These are phyloP conservation scores for Crax fasciolata DNA, from an alignment of 2,797 vertebrate species.

Conservation along the genomic window DNA sequence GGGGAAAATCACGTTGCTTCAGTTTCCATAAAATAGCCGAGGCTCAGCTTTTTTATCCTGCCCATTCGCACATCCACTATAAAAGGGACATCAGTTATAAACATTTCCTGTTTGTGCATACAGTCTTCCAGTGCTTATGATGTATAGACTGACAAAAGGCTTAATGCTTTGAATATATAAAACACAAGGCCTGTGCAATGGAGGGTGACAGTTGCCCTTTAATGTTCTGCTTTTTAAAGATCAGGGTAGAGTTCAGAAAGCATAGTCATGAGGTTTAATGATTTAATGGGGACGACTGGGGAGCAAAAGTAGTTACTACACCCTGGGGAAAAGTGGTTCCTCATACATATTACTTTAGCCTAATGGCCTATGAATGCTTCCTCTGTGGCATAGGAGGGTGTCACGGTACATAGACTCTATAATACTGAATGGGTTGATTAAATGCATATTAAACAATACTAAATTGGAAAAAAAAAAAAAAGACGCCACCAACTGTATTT, in stretches of 20 bases:
- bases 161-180: conserved; percentile 89
- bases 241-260: conserved; percentile 94
- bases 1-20: conserved; percentile 75
- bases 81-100: conserved; percentile 77
- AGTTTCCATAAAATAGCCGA: conserved; percentile 76
- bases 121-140: conserved; percentile 79
- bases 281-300: conserved; percentile 92
- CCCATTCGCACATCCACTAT: conserved; percentile 70
- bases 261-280: conserved; percentile 91
- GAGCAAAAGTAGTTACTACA: conserved; percentile 90
- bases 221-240: conserved; percentile 91
- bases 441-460: conserved; percentile 92
- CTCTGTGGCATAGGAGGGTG: conserved; percentile 83
- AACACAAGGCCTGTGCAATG: conserved; percentile 84
- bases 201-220: conserved; percentile 89
- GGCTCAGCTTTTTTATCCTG: conserved; percentile 70
- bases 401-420: conserved; percentile 88
- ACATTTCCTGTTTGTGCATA: conserved; percentile 78
- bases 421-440: conserved; percentile 92
- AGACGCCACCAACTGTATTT: conserved; percentile 80
- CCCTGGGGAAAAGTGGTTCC: conserved; percentile 90
- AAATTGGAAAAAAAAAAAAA: conserved; percentile 84
- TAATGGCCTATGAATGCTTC: conserved; percentile 85
- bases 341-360: conserved; percentile 89
- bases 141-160: conserved; percentile 89